phyloP scores from a whole-genome alignment of 2,797 vertebrate species.

The Muscicapa comitata region DNA sequence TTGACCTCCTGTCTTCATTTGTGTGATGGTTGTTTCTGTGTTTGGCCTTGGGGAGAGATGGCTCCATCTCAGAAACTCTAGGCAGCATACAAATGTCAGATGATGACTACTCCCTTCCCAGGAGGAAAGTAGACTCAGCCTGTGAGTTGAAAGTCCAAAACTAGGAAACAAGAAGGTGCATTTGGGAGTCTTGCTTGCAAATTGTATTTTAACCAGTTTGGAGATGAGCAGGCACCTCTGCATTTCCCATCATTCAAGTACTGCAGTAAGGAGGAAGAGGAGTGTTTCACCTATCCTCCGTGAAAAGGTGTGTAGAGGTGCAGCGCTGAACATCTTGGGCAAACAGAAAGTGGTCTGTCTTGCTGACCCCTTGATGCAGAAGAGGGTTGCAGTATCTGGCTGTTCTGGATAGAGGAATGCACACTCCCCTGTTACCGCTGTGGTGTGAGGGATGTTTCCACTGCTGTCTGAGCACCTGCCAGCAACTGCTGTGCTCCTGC shows the following conservation, averaged over 20 bases:
- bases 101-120: not conserved
- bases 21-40: not conserved
- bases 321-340: not conserved
- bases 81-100: not conserved
- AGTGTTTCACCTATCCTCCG: rapidly evolving
- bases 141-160: not conserved
- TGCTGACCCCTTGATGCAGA: not conserved
- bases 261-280: not conserved
- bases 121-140: not conserved
- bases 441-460: not conserved
- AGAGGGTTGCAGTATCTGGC: not conserved
- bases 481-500: not conserved
- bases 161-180: not conserved
- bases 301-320: not conserved
- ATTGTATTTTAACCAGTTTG: not conserved
- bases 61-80: not conserved
- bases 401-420: not conserved
- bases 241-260: not conserved
- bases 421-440: not conserved
- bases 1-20: slow-evolving; percentile 60
- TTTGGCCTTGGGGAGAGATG: not conserved
- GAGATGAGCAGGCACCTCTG: not conserved
- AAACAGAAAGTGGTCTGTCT: not conserved
- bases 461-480: slow-evolving; percentile 14
- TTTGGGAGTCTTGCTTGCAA: not conserved